phyloP scores from a whole-genome alignment of 2,113 vertebrate genomes.

The Ivindomyrus marchei region DNA sequence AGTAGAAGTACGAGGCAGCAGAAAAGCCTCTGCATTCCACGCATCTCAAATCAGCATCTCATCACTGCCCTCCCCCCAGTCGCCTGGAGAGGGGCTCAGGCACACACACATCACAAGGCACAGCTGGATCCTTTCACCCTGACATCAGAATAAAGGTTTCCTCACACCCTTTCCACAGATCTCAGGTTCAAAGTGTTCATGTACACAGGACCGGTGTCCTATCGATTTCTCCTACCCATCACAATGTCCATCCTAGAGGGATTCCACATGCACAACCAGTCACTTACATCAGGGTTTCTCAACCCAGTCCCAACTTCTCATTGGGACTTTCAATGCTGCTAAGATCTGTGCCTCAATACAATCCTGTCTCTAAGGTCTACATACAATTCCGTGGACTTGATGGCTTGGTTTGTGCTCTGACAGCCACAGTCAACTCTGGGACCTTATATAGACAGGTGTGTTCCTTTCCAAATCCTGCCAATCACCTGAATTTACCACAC shows the following conservation, averaged over 20 bases:
- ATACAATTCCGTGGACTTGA: too few species aligned
- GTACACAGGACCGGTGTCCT: not conserved
- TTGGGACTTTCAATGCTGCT: too few species aligned
- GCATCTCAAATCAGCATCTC: conserved; percentile 14
- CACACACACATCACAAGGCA: not conserved
- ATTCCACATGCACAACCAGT: not conserved
- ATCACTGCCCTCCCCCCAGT: not conserved
- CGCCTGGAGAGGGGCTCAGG: not conserved
- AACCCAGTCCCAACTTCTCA: too few species aligned
- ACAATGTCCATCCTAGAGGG: not conserved
- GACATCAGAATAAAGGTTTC: not conserved
- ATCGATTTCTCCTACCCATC: not conserved
- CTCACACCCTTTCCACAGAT: not conserved
- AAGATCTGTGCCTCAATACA: too few species aligned
- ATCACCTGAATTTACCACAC: too few species aligned
- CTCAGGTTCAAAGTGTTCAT: not conserved
- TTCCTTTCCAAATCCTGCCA: too few species aligned
- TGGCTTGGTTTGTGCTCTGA: too few species aligned
- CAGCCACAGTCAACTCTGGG: too few species aligned
- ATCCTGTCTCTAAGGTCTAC: too few species aligned
- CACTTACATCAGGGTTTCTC: not conserved
- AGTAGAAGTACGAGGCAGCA: not conserved
- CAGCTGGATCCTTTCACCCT: not conserved
- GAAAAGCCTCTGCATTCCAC: not conserved
- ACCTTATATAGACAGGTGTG: too few species aligned